Evolutionary conservation across 2,888 invertebrate genomes (phyloP), one percentile per base, ranked within the genome.

Genomic region (Galerucella pusilla): DNA sequence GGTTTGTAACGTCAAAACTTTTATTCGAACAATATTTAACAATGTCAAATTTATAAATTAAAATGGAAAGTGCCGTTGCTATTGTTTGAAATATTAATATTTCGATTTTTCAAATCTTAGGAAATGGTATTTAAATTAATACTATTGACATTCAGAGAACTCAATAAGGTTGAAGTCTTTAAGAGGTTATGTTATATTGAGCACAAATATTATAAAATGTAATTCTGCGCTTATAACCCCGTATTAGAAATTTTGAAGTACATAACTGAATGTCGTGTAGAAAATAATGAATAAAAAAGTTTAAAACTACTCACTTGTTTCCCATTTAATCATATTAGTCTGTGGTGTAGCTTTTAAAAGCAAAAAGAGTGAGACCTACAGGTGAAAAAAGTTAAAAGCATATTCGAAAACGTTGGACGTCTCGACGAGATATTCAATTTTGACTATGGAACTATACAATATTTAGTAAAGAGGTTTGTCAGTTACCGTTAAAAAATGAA

Each of bases 341-440:
- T 46, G 45, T 67, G 66, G 72, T 60, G 57, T 46, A 59, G 72
- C 72, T 72, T 67, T 72, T 72, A 72, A 72, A 60, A 72, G 66
- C 72, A 60, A 72, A 60, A 72, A 42, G 46, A 72, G 63, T 28
- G 42, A 67, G 60, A 66, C 28, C 46, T 60, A 49, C 54, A 67
- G 72, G 59, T 66, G n/a, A 52, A 71, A 71, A 72, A 72, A 66
- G 72, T 72, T 72, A 67, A 72, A 72, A 72, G 72, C 66, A 59
- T 60, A 57, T 66, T 72, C 66, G 45, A 46, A 54, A 54, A 64
- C 60, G 59, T 4, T 52, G 49, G n/a, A 25, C 14, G 14, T 65
- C 20, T 45, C 10, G 20, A 57, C 10, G 11, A 6, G 57, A 57
- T 16, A 57, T 57, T 57, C 20, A 57, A 57, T 57, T 57, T 57